Conservation (phyloP, 2,797 vertebrate genomes). For the Gymnothorax javanicus region DNA sequence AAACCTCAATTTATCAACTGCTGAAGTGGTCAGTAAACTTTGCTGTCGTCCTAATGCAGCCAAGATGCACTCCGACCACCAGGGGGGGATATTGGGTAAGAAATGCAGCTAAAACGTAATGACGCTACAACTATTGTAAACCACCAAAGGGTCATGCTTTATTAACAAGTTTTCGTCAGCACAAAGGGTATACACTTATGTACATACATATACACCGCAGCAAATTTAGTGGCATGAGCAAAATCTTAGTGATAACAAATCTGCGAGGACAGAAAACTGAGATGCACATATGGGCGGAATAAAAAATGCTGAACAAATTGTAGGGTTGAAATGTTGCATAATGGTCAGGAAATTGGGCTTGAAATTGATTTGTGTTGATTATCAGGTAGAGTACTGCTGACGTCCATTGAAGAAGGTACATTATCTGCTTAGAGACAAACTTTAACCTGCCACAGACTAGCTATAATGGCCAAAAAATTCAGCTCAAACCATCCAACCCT, state of each 20-base stretch:
- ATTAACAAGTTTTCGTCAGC: background rate
- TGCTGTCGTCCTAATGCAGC: background rate
- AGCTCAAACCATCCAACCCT: too few relatives aligned
- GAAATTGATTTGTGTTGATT: too few relatives aligned
- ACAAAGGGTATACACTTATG: background rate
- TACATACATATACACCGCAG: background rate
- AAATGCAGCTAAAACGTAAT: background rate
- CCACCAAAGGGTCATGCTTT: background rate
- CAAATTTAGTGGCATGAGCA: background rate
- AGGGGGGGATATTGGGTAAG: slow-evolving; percentile 28
- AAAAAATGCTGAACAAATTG: background rate
- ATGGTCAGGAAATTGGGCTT: too few relatives aligned
- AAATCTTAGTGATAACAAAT: background rate
- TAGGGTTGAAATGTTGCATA: too few relatives aligned
- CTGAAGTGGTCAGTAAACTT: background rate
- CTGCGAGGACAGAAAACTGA: background rate
- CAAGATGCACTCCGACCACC: slow-evolving; percentile 5
- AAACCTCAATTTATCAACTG: background rate
- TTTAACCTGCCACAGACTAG: too few relatives aligned
- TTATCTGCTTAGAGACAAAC: background rate
- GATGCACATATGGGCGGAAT: background rate
- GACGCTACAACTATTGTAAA: background rate
- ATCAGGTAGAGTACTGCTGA: too few relatives aligned
- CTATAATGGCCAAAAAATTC: too few relatives aligned
- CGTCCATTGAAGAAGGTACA: too few relatives aligned